phyloP scores from a whole-genome alignment of 2,888 invertebrate species.

The Hypena proboscidalis region DNA sequence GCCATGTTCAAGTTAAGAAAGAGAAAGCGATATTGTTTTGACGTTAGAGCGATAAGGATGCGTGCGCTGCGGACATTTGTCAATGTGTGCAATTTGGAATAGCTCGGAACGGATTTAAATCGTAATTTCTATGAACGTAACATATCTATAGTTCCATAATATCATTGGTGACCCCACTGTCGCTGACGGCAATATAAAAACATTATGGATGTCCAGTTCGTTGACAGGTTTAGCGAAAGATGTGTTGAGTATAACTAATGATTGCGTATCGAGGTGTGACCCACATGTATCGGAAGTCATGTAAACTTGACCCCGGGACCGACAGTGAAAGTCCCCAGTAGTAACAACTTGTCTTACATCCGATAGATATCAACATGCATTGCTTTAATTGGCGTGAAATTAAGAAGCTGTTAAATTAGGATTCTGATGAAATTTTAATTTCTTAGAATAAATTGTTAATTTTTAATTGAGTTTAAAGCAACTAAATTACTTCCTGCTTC shows the following conservation, averaged over 20 bases:
- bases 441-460: not conserved
- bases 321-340: constrained; percentile 78
- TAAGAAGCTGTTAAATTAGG: not conserved
- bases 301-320: constrained; percentile 72
- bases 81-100: no score
- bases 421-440: not conserved
- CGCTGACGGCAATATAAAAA: not conserved
- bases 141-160: no score
- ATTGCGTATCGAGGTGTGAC: constrained; percentile 54
- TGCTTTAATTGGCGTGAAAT: not conserved
- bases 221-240: constrained; percentile 56
- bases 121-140: no score
- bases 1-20: no score
- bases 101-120: no score
- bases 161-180: no score
- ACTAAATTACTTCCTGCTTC: not conserved
- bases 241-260: constrained; percentile 64
- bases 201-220: constrained; percentile 9
- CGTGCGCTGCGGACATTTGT: no score
- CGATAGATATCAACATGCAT: constrained; percentile 5
- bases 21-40: no score
- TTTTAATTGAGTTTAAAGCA: not conserved
- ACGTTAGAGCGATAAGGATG: no score
- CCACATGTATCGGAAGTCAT: constrained; percentile 63
- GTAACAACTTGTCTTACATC: constrained; percentile 46